Percentiles rank a stretch among this genome's conserved stretches.
phyloP scores from a whole-genome alignment of 2,113 vertebrate species.

The Brachypteracias leptosomus region DNA sequence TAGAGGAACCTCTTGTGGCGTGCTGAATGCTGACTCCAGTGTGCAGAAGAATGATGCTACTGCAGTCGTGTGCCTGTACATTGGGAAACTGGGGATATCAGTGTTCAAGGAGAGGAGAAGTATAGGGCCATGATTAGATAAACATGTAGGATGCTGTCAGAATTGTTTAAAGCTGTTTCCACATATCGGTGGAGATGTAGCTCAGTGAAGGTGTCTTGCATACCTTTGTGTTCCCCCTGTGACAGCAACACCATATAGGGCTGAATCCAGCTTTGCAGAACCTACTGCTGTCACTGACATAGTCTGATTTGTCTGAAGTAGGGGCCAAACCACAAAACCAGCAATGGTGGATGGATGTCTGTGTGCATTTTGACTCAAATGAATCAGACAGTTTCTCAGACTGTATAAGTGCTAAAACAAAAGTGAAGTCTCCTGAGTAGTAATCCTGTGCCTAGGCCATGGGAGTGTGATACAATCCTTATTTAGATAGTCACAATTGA shows the following conservation, averaged over 20 bases:
- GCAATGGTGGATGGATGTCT: accelerated
- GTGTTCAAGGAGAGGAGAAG: background rate
- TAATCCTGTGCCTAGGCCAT: background rate
- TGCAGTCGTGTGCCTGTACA: background rate
- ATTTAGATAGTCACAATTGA: background rate
- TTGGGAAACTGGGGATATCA: background rate
- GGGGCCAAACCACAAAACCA: background rate
- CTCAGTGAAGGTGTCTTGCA: accelerated
- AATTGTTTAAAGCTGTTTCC: background rate
- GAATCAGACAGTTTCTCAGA: background rate
- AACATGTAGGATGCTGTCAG: background rate
- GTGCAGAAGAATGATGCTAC: background rate
- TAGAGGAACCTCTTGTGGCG: background rate
- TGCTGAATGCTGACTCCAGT: accelerated
- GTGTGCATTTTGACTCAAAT: background rate
- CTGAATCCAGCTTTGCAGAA: background rate
- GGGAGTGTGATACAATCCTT: background rate
- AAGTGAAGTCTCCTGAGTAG: background rate
- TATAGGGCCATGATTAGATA: accelerated
- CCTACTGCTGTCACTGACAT: background rate
- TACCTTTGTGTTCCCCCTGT: background rate
- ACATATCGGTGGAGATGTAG: accelerated
- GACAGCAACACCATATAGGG: accelerated
- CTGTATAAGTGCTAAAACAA: background rate
- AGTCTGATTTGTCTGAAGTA: background rate